phyloP scores from a whole-genome alignment of 2,888 invertebrate species.

The Epinotia bilunana region DNA sequence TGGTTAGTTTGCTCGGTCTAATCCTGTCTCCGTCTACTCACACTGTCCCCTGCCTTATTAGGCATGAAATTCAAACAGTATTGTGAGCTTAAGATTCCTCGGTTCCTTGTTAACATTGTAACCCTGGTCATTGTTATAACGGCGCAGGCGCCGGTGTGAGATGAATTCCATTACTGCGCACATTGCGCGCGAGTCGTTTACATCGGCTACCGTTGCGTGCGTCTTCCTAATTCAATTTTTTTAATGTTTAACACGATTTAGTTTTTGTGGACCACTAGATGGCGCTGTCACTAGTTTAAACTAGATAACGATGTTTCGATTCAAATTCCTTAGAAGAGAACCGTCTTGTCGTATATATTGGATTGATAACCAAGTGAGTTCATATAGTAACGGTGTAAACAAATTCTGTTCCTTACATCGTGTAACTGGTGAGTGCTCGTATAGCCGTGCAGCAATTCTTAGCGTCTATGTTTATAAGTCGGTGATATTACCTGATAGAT shows the following conservation, averaged over 20 bases:
- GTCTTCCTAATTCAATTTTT: constrained; percentile 10
- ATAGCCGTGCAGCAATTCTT: not conserved
- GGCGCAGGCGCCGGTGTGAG: constrained; percentile 66
- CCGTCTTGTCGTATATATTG: no score
- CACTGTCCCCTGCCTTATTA: constrained; percentile 1
- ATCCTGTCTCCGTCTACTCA: not conserved
- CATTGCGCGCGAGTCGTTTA: constrained; percentile 61
- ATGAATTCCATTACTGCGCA: constrained; percentile 74
- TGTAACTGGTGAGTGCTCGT: no score
- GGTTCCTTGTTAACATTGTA: constrained; percentile 26
- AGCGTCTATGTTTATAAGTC: not conserved
- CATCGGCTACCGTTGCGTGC: constrained; percentile 43
- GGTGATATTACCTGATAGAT: not conserved
- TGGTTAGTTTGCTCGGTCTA: no score
- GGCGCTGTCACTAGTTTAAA: no score
- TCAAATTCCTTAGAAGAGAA: no score
- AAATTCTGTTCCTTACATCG: no score
- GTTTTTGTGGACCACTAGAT: no score
- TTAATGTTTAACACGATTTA: not conserved
- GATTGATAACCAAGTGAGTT: no score
- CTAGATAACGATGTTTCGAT: no score
- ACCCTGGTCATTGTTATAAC: constrained; percentile 73
- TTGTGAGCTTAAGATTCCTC: constrained; percentile 30
- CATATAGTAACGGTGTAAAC: no score
- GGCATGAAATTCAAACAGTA: not conserved